Evolutionary conservation across 2,113 vertebrate genomes (phyloP), one percentile per base, ranked within the genome.

Genomic region (Mobula hypostoma): DNA sequence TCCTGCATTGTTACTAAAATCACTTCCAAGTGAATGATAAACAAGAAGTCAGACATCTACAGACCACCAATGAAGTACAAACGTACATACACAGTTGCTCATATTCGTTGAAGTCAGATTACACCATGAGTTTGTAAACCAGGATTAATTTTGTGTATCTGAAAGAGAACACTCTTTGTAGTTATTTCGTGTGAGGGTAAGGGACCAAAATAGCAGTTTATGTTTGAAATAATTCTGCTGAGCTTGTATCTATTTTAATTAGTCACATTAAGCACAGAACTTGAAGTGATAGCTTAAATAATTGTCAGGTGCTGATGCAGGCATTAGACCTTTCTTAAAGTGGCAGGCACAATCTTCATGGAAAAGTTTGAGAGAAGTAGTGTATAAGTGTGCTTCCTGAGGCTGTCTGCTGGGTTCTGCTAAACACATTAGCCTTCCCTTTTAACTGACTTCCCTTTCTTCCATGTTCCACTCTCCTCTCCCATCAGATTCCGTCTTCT

Each of bases 231-330:
- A 90, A 36, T 90, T 66, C 68, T 63, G 27, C 24, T 4, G 58
- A 66, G n/a, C n/a, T 90, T 90, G 63, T 68, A 63, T 7, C 85
- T 90, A 32, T 66, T 90, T 66, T 90, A 90, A 90, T 90, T 90
- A 90, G 66, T 32, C 85, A 90, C 85, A 8, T 66, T 66, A 85
- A 85, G 58, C 8, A 24, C 27, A 48, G 48, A 85, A 29, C 83
- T 66, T 58, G 66, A 90, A 66, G n/a, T 90, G 29, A 90, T 90
- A 32, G 72, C 85, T 63, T 68, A 66, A 90, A 66, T 90, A 68
- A 66, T 32, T 66, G n/a, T n/a, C 29, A 68, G 85, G 61, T 90
- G 85, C 27, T 1, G 61, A 66, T 32, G 85, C 61, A 14, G 19
- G 56, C 63, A 24, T 90, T 90, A 19, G 14, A 8, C 29, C 61